Conservation (phyloP, 2,797 vertebrate genomes). For the Ataeniobius toweri region DNA sequence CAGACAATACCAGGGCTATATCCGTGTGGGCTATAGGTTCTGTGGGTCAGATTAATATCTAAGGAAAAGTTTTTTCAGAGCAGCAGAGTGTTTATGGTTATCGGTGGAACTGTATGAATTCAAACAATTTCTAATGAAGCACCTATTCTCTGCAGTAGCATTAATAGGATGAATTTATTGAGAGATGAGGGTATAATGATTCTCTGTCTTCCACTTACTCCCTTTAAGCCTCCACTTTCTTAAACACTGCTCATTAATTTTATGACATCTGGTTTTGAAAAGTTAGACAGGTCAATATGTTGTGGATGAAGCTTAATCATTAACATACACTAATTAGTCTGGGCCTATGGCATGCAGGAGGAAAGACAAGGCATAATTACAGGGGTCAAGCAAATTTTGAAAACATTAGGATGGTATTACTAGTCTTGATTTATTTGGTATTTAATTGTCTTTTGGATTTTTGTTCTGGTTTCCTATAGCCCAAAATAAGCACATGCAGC, state of each 20-base stretch:
- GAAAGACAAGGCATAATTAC: background rate
- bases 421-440: slow-evolving; percentile 10
- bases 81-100: slow-evolving; percentile 34
- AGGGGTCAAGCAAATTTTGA: background rate
- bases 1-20: slow-evolving; percentile 17
- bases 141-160: slow-evolving; percentile 26
- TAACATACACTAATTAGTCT: slow-evolving; percentile 8
- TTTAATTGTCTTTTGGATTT: background rate
- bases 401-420: background rate
- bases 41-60: slow-evolving; percentile 54
- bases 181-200: slow-evolving; percentile 25
- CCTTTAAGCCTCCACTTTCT: slow-evolving; percentile 15
- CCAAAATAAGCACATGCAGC: too few species aligned
- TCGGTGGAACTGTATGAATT: slow-evolving; percentile 40
- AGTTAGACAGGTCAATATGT: slow-evolving; percentile 1
- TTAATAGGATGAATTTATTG: slow-evolving; percentile 58
- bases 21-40: background rate
- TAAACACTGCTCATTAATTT: slow-evolving; percentile 42
- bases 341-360: background rate
- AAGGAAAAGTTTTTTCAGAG: slow-evolving; percentile 54
- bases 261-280: slow-evolving; percentile 36
- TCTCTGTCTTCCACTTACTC: slow-evolving; percentile 19
- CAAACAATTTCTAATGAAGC: slow-evolving; percentile 44
- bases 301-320: slow-evolving; percentile 12
- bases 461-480: background rate